Base-by-base conservation (phyloP, 1,140 invertebrate species). In the Diabrotica undecimpunctata region DNA sequence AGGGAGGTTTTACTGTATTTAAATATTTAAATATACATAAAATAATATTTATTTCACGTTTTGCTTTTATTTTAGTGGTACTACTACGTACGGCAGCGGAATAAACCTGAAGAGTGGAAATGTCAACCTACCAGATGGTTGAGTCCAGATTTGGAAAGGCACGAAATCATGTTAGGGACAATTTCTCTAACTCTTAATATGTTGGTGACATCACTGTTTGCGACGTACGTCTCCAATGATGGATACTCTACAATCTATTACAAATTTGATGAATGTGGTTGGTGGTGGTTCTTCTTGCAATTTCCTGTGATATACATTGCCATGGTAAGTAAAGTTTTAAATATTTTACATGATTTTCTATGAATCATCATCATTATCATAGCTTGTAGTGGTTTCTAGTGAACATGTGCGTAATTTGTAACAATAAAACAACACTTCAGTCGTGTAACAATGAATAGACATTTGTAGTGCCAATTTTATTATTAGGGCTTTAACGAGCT, bases 61-160 rank as follows among this genome's bases (percentile, higher is more conserved):
- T 55, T 41, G 6, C 39, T 55, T 65, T 50, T 12, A 14, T 80
- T 79, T 61, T 79, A 89, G 88, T 89, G 87, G 87, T 88, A 87
- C 70, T 90, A 85, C 74, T 90, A 89, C 77, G 79, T 88, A 1
- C 76, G 81, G 0, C 82, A 84, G 74, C 74, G 84, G 0, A 81
- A 87, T 70, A 68, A 75, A 5, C 76, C 88, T 0, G 78, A 87
- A 50, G 84, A 87, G 67, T 91, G 89, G 89, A 91, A 91, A 78
- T 87, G 89, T 66, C 89, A 91, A 70, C 88, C 88, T 0, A 81
- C 82, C 9, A 87, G 87, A 68, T 90, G 86, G 83, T 69, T 90
- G 3, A 78, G 83, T 0, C 84, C 85, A 1, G 84, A 89, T 56
- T 72, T 89, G 39, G 88, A 90, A 74, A 79, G 83, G 11, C 86